These are phyloP conservation scores for Sitophilus oryzae DNA, from an alignment of 1,140 invertebrate species.

Conservation along the genomic window DNA sequence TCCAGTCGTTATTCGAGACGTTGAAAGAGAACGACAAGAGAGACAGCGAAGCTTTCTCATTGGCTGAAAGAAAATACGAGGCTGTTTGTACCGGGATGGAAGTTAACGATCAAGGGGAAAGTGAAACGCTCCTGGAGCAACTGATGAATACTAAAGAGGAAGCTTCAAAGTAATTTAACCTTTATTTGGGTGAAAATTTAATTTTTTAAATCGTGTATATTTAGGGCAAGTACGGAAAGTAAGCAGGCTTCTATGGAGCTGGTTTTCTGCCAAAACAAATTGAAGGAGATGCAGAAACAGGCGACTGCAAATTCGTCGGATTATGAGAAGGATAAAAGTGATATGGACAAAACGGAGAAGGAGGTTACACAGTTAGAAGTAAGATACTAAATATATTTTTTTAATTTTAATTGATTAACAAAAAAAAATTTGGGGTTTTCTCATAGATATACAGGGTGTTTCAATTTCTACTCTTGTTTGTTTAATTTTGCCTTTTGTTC, in stretches of 20 bases:
- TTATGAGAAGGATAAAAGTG: constrained; percentile 64
- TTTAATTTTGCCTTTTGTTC: too few relatives aligned
- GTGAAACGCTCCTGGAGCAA: constrained; percentile 84
- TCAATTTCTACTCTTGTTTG: too few relatives aligned
- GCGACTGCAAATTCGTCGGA: constrained; percentile 64
- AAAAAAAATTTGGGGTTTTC: too few relatives aligned
- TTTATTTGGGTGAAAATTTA: not conserved
- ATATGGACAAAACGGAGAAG: constrained; percentile 56
- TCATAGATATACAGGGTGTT: too few relatives aligned
- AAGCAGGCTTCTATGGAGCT: constrained; percentile 75
- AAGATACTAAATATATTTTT: not conserved
- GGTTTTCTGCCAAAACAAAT: constrained; percentile 60
- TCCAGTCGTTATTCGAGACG: constrained; percentile 61
- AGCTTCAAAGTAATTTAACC: constrained; percentile 46
- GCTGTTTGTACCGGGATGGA: constrained; percentile 78
- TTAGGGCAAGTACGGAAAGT: constrained; percentile 69
- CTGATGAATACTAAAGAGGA: constrained; percentile 74
- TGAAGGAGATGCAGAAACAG: constrained; percentile 64
- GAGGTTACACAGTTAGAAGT: constrained; percentile 43
- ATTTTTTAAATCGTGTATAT: not conserved
- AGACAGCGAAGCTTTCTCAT: constrained; percentile 61
- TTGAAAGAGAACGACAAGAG: constrained; percentile 62
- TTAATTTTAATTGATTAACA: not conserved
- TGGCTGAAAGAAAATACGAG: constrained; percentile 74
- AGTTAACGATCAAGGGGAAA: constrained; percentile 71